Base-by-base conservation (phyloP, 2,888 invertebrate species). In the Pseudococcus jackbeardsleyi region DNA sequence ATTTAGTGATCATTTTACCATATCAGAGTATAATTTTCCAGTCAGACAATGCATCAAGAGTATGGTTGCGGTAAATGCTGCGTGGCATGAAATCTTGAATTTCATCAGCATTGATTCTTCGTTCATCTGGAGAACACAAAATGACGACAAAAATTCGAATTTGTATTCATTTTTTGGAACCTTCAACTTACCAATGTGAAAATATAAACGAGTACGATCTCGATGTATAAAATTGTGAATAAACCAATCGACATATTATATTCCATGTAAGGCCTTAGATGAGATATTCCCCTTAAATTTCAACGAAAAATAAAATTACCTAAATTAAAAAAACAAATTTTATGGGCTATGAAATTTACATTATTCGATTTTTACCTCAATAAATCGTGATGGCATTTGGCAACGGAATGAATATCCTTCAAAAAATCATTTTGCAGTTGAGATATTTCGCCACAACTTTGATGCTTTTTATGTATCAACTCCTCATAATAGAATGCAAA, bases 191-290 rank as follows among this genome's bases (percentile, higher is more conserved):
- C 72, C 33, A 17, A 72, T 33, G 72, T 72, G 33, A 72, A 72
- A 3, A 72, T 72, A 17, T 72, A 72, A 33, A 72, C 72, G 26
- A 72, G 72, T 26, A 72, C 72, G 17, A 72, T 72, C 33, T 72
- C 72, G 15, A 72, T 72, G 39, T 72, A 72, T 0, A 72, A 17
- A 72, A 72, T 72, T 4, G 72, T 72, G 17, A 33, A 33, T 33
- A 72, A 33, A 15, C 33, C 72, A 15, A 33, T 72, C 12, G 72
- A 33, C 72, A 72, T 33, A 17, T 33, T 72, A 15, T 39, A 72
- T 17, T 72, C 72, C 72, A 72, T 33, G 39, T 72, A 72, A 17
- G 72, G 33, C 17, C 33, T 72, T 12, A 33, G 6, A 17, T 33
- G 8, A 33, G 72, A 72, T 33, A 72, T 72, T 33, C 15, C 72